A percentile compares a stretch with the other conserved stretches of the same genome.
phyloP scores from a whole-genome alignment of 2,797 vertebrate species.

The Novumbra hubbsi region DNA sequence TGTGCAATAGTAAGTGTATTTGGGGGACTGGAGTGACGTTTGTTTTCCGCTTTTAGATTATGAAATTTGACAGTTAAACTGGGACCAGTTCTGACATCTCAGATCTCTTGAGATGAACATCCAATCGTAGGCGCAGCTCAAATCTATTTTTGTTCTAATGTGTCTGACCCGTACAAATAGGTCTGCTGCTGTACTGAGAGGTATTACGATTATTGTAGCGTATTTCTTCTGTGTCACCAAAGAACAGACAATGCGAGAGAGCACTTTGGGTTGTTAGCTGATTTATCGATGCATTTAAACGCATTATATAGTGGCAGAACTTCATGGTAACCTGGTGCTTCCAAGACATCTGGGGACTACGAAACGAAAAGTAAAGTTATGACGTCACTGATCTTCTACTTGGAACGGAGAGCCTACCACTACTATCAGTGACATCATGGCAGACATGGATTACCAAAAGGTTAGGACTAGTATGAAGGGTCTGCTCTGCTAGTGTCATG shows the following conservation, averaged over 20 bases:
- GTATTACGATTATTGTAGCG: conserved; percentile 1
- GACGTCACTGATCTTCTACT: no score
- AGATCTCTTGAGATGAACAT: background rate
- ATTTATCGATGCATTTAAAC: background rate
- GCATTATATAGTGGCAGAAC: background rate
- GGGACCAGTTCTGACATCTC: background rate
- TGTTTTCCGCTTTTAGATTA: background rate
- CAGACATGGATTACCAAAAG: background rate
- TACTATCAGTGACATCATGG: background rate
- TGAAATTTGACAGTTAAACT: background rate
- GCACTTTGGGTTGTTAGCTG: background rate
- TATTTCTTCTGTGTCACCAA: background rate
- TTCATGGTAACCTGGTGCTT: background rate
- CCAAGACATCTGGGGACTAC: no score
- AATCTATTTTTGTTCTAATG: background rate
- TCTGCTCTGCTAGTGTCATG: background rate
- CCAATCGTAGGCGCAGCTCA: background rate
- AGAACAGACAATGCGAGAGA: background rate
- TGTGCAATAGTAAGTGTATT: background rate
- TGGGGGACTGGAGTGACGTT: background rate
- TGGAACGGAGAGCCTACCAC: background rate
- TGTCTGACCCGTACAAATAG: background rate
- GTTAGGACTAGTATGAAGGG: background rate
- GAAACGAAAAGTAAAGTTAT: no score
- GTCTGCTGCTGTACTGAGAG: background rate